Conservation (phyloP, 2,797 vertebrate genomes). For the Intellagama lesueurii region DNA sequence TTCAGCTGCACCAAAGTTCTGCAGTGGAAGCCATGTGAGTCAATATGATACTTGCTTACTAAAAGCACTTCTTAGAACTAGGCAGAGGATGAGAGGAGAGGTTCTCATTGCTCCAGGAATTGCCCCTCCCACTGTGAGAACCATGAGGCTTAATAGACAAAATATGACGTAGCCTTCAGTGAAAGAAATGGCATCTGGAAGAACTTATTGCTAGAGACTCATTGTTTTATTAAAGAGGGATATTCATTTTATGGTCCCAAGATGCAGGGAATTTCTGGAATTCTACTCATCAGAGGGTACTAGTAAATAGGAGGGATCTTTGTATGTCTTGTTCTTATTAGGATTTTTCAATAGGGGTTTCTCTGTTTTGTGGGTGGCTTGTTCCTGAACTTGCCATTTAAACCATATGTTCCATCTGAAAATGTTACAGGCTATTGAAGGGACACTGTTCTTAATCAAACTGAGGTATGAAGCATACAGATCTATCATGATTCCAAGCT, state of each 20-base stretch:
- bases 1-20: too few relatives aligned
- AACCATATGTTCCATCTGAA: conserved; percentile 18
- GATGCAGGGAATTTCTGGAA: conserved; percentile 28
- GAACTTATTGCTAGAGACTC: background rate
- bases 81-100: too few relatives aligned
- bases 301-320: conserved; percentile 20
- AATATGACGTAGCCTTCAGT: background rate
- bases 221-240: conserved; percentile 38
- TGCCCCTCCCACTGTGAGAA: background rate
- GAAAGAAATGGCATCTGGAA: conserved; percentile 15
- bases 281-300: conserved; percentile 29
- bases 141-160: background rate
- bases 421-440: background rate
- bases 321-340: conserved; percentile 24
- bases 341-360: conserved; percentile 8
- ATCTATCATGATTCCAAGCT: background rate
- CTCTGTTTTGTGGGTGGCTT: conserved; percentile 43
- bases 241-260: conserved; percentile 5
- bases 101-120: background rate
- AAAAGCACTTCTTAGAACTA: background rate
- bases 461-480: background rate
- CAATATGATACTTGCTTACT: background rate
- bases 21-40: background rate
- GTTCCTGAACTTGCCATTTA: conserved; percentile 24
- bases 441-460: background rate